A percentile compares a stretch with the other conserved stretches of the same genome.
Conservation (phyloP, 2,113 vertebrate genomes). For the Calonectris borealis region DNA sequence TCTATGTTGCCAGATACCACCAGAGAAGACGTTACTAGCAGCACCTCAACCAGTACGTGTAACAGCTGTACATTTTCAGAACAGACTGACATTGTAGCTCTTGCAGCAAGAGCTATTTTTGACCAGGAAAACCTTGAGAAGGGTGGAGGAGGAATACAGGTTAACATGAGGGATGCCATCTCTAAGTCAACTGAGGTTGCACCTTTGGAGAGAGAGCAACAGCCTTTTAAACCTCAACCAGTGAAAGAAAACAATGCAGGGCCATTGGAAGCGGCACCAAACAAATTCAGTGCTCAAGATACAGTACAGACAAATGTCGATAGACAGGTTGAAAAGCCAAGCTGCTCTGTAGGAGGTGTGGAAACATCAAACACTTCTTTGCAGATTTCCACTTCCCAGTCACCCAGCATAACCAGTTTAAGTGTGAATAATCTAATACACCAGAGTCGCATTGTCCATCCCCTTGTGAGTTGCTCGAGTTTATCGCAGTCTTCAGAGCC, state of each 20-base stretch:
- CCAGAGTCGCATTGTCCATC: slow-evolving; percentile 80
- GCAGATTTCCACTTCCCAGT: slow-evolving; percentile 79
- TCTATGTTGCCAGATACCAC: slow-evolving; percentile 89
- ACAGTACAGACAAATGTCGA: slow-evolving; percentile 62
- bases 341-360: slow-evolving; percentile 70
- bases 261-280: slow-evolving; percentile 59
- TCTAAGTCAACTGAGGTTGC: slow-evolving; percentile 74
- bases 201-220: slow-evolving; percentile 66
- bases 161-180: slow-evolving; percentile 45
- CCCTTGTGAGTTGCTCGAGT: slow-evolving; percentile 81
- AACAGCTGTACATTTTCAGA: slow-evolving; percentile 88
- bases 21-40: slow-evolving; percentile 75
- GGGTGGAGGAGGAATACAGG: slow-evolving; percentile 60
- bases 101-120: slow-evolving; percentile 90
- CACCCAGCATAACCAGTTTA: slow-evolving; percentile 83
- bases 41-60: slow-evolving; percentile 76
- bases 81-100: slow-evolving; percentile 92
- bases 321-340: slow-evolving; percentile 76
- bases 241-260: slow-evolving; percentile 71
- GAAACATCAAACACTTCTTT: slow-evolving; percentile 74
- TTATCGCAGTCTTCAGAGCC: slow-evolving; percentile 79
- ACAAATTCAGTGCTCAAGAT: slow-evolving; percentile 75
- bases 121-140: slow-evolving; percentile 89
- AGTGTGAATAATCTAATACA: slow-evolving; percentile 94
- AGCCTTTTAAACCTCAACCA: slow-evolving; percentile 69